Percentiles rank a stretch among this genome's conserved stretches.
phyloP scores from a whole-genome alignment of 2,888 invertebrate species.

The Orchesella flavescens region DNA sequence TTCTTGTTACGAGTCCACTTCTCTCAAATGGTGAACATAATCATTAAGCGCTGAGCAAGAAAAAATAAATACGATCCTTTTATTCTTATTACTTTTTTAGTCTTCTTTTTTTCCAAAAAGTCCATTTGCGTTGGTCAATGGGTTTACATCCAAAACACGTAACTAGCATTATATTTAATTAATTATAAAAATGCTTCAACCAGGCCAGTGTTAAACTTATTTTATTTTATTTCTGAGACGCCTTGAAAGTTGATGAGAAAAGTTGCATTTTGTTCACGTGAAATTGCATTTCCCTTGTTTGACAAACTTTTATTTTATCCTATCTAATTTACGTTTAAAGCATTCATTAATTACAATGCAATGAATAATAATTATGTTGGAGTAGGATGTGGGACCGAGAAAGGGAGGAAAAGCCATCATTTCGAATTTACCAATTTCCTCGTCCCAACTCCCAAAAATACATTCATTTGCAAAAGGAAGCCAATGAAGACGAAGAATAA shows the following conservation, averaged over 20 bases:
- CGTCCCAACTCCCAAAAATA: constrained; percentile 12
- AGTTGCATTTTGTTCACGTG: no score
- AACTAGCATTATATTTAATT: no score
- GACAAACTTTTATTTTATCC: no score
- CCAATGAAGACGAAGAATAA: background rate
- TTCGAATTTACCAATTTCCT: constrained; percentile 9
- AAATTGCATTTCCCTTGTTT: no score
- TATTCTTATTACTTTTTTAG: background rate
- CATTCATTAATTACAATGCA: no score
- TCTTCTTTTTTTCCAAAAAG: background rate
- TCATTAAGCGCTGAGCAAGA: constrained; percentile 6
- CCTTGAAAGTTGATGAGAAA: no score
- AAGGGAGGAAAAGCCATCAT: constrained; percentile 8
- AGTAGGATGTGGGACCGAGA: background rate
- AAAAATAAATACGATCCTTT: background rate
- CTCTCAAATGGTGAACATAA: constrained; percentile 21
- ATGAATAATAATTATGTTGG: constrained; percentile 8
- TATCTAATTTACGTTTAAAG: no score
- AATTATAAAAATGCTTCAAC: no score
- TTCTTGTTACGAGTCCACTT: constrained; percentile 31
- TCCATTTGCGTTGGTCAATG: no score
- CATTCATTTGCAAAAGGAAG: constrained; percentile 29
- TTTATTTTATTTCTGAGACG: no score
- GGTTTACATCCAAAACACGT: no score
- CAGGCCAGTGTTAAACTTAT: no score